Conservation (phyloP, 1,140 invertebrate genomes). For the Chironomus striatipennis region DNA sequence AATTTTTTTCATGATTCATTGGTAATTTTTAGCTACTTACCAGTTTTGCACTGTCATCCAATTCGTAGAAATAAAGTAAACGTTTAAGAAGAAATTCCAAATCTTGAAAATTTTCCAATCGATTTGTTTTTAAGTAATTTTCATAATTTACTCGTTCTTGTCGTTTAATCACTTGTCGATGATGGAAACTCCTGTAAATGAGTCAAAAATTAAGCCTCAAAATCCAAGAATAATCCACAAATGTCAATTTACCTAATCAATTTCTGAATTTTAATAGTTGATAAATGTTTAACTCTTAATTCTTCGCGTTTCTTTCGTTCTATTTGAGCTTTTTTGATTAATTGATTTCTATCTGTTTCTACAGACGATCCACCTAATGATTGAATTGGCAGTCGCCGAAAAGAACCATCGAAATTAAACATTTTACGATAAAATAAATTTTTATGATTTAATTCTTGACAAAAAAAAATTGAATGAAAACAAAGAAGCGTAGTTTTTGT, state of each 20-base stretch:
- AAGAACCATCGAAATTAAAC: slow-evolving; percentile 90
- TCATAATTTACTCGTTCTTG: slow-evolving; percentile 61
- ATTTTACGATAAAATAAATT: slow-evolving; percentile 31
- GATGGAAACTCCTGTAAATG: slow-evolving; percentile 66
- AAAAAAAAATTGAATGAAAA: background rate
- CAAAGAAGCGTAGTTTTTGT: background rate
- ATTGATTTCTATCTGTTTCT: slow-evolving; percentile 62
- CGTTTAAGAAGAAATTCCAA: slow-evolving; percentile 49
- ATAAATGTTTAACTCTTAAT: slow-evolving; percentile 55
- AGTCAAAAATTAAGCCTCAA: slow-evolving; percentile 32
- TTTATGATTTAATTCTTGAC: background rate
- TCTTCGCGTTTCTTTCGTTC: slow-evolving; percentile 82
- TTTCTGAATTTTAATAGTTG: slow-evolving; percentile 62
- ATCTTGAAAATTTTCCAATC: slow-evolving; percentile 44
- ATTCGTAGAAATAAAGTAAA: slow-evolving; percentile 68
- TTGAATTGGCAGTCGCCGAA: slow-evolving; percentile 76
- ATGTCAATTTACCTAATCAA: background rate
- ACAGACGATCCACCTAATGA: slow-evolving; percentile 74
- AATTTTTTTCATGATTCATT: background rate
- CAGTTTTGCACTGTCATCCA: slow-evolving; percentile 59
- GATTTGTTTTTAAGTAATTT: slow-evolving; percentile 42
- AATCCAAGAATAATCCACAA: background rate
- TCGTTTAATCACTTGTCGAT: slow-evolving; percentile 56
- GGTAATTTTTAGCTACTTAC: slow-evolving; percentile 41
- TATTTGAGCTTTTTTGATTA: slow-evolving; percentile 69